phyloP scores from a whole-genome alignment of 2,113 vertebrate species.

The Bubo scandiacus region DNA sequence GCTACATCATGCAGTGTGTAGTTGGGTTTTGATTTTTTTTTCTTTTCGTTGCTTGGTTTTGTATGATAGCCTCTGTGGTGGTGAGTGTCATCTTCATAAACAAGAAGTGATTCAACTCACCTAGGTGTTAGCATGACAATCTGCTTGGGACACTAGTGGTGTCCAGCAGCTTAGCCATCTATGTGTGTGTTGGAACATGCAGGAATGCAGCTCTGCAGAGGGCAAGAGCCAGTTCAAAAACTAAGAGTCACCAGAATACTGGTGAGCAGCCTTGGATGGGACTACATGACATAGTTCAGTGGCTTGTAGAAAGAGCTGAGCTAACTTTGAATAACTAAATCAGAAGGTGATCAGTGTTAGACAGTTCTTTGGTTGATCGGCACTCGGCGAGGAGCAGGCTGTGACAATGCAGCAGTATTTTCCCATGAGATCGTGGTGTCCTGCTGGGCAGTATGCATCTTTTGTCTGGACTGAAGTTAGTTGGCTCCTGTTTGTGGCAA shows the following conservation, averaged over 20 bases:
- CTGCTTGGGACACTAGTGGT: neutral
- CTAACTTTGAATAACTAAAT: too few relatives aligned
- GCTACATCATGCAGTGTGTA: too few relatives aligned
- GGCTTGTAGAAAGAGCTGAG: neutral
- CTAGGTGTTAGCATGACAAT: neutral
- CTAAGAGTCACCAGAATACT: neutral
- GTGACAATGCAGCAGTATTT: neutral
- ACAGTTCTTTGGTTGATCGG: neutral
- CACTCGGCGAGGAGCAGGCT: neutral
- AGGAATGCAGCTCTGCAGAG: neutral
- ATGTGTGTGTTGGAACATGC: neutral
- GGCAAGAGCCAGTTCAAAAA: neutral
- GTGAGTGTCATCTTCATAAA: neutral
- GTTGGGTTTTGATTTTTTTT: neutral
- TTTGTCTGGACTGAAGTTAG: neutral
- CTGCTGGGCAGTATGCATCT: neutral
- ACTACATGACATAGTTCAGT: neutral
- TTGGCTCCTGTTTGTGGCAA: neutral
- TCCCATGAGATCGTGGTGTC: neutral
- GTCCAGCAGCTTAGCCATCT: neutral
- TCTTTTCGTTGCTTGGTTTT: neutral
- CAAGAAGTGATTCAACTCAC: neutral
- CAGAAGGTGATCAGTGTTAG: neutral
- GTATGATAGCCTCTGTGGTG: neutral
- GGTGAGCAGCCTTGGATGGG: neutral